A percentile compares a stretch with the other conserved stretches of the same genome.
phyloP scores from a whole-genome alignment of 35 echinoderm and acorn worm species.

The Ophiothrix spiculata region DNA sequence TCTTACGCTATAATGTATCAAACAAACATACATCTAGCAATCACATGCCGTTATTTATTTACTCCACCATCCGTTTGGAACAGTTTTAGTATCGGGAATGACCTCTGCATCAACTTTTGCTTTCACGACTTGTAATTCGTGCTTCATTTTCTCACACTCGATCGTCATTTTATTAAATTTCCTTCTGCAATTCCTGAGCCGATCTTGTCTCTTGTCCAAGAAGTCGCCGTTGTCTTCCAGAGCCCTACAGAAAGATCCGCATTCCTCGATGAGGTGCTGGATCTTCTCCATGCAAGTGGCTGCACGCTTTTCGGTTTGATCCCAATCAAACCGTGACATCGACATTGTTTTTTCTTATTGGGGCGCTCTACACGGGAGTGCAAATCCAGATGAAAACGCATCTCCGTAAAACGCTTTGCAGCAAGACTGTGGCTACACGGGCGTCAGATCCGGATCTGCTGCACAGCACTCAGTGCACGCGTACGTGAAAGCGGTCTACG shows the following conservation, averaged over 20 bases:
- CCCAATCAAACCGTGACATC: constrained; percentile 35
- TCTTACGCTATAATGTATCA: too few species aligned
- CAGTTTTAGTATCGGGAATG: not conserved
- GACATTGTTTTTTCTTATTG: constrained; percentile 20
- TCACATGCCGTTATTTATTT: too few species aligned
- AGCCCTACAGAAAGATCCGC: constrained; percentile 4
- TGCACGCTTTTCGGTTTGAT: not conserved
- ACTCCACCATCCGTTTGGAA: not conserved
- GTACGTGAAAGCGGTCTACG: too few species aligned
- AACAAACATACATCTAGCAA: too few species aligned
- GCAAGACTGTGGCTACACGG: too few species aligned
- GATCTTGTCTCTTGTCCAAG: constrained; percentile 8
- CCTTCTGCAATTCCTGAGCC: not conserved
- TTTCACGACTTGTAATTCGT: not conserved
- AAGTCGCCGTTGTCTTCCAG: constrained; percentile 13
- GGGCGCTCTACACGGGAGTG: too few species aligned
- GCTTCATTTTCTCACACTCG: not conserved
- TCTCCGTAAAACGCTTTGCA: too few species aligned
- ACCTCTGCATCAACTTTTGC: not conserved
- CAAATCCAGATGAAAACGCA: too few species aligned
- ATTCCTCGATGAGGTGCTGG: constrained; percentile 11
- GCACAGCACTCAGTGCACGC: too few species aligned
- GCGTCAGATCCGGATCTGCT: too few species aligned
- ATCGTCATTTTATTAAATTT: not conserved
- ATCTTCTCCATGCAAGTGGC: not conserved